Evolutionary conservation across 2,888 invertebrate species (phyloP).

Genomic region (Tholera decimalis): DNA sequence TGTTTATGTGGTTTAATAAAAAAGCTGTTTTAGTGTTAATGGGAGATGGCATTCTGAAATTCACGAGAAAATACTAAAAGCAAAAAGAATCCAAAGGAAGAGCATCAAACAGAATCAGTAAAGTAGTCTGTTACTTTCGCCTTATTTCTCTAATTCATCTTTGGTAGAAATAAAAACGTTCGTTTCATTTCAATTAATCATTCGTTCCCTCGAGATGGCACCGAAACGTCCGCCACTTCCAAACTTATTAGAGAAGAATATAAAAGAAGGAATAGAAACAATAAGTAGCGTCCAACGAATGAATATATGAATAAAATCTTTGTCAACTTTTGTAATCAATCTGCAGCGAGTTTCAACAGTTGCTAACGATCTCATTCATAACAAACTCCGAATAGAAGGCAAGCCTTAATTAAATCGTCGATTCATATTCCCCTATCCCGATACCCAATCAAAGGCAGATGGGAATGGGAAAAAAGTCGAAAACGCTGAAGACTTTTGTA

Average conservation of each 20-base stretch:
- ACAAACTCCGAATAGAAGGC: conserved; percentile 64
- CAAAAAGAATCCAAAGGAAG: conserved; percentile 59
- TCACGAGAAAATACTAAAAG: conserved; percentile 37
- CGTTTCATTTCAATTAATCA: conserved; percentile 64
- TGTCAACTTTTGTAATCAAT: conserved; percentile 69
- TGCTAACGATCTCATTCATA: conserved; percentile 68
- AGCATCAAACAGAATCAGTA: conserved; percentile 48
- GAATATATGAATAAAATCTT: conserved; percentile 70
- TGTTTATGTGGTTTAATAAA: conserved; percentile 9
- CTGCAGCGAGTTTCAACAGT: conserved; percentile 60
- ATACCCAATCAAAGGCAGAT: conserved; percentile 70
- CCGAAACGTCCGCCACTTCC: conserved; percentile 60
- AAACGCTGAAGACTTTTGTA: conserved; percentile 75
- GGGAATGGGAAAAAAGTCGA: conserved; percentile 71
- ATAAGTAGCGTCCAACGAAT: conserved; percentile 63
- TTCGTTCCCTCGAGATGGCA: conserved; percentile 52
- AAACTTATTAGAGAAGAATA: conserved; percentile 65
- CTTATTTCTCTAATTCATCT: conserved; percentile 62
- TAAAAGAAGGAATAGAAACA: conserved; percentile 64
- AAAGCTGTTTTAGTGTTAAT: conserved; percentile 8
- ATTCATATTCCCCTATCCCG: conserved; percentile 77
- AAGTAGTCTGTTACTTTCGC: conserved; percentile 55
- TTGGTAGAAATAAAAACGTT: conserved; percentile 59
- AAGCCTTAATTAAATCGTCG: conserved; percentile 75
- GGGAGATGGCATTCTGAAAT: conserved; percentile 24